These are phyloP conservation scores for Nasua narica DNA, from an alignment of 2,797 vertebrate genomes.

Conservation along the genomic window DNA sequence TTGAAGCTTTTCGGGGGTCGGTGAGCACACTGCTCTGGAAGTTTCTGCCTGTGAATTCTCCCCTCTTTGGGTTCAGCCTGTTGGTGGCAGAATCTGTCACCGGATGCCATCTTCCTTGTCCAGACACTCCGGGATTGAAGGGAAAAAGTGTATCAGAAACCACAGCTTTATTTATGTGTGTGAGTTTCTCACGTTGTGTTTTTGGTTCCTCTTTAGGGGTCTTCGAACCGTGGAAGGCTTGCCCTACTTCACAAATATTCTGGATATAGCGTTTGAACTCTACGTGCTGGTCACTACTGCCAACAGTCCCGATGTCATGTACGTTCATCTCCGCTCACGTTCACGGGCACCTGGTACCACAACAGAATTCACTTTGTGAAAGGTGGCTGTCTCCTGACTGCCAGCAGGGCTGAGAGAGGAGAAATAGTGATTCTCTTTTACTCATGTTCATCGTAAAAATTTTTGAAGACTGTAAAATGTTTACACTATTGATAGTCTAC, in stretches of 20 bases:
- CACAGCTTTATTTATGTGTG: background rate
- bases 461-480: background rate
- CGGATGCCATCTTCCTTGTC: fast-evolving
- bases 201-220: conserved; percentile 80
- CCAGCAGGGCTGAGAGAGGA: background rate
- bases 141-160: background rate
- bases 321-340: conserved; percentile 36
- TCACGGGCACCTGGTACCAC: fast-evolving
- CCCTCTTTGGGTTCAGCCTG: background rate
- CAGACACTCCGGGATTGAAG: background rate
- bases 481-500: background rate
- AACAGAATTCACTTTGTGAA: background rate
- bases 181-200: background rate
- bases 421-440: background rate
- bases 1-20: conserved; percentile 93
- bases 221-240: conserved; percentile 87
- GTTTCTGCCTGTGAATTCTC: background rate
- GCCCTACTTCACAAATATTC: conserved; percentile 91
- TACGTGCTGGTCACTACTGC: conserved; percentile 96
- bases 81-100: background rate
- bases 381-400: background rate
- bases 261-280: conserved; percentile 91
- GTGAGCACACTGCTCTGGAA: conserved; percentile 74
- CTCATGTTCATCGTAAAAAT: background rate
- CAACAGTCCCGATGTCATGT: conserved; percentile 97